Evolutionary conservation across 2,888 invertebrate genomes (phyloP), one percentile per base, ranked within the genome.

Genomic region (Neoscelio sp.): DNA sequence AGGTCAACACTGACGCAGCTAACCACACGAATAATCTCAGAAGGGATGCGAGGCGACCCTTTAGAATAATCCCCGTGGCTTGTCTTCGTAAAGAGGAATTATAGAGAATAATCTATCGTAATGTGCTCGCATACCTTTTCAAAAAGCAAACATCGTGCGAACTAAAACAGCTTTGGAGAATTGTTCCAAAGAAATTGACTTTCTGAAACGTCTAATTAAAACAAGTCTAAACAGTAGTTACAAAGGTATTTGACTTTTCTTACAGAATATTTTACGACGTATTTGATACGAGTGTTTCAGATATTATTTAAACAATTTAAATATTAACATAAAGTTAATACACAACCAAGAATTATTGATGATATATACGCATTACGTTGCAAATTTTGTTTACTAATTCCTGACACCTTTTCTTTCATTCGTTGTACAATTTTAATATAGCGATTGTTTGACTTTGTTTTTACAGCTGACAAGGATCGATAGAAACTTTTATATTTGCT

Each of bases 21-120:
- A 42, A 50, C 60, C 50, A 60, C 40, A 60, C 52, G 67, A 52
- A 60, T 30, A 44, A 68, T 68, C 60, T 60, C 60, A 12, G 26
- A 62, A 67, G 67, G 67, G 42, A 60, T 13, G 30, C 35, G 23
- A 40, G 30, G 58, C 65, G 75, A 62, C 60, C 75, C 67, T 60
- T 50, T 18, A 33, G 60, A 60, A 54, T 67, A 75, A 75, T 75
- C 75, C 42, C 26, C 33, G 44, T 65, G 28, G 75, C 54, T 75
- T 60, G 67, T 67, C 67, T 52, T 38, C 20, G 44, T 28, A 52
- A 50, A 52, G 50, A 58, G 46, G 67, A 75, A 75, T 75, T 75
- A 75, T 26, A 44, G 38, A 52, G 67, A 60, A 75, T 75, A 67
- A 75, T 67, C 67, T 75, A 67, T 67, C 67, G 38, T 75, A 67